Evolutionary conservation across 2,888 invertebrate genomes (phyloP), one percentile per base, ranked within the genome.

Genomic region (Marasmarcha lunaedactyla): DNA sequence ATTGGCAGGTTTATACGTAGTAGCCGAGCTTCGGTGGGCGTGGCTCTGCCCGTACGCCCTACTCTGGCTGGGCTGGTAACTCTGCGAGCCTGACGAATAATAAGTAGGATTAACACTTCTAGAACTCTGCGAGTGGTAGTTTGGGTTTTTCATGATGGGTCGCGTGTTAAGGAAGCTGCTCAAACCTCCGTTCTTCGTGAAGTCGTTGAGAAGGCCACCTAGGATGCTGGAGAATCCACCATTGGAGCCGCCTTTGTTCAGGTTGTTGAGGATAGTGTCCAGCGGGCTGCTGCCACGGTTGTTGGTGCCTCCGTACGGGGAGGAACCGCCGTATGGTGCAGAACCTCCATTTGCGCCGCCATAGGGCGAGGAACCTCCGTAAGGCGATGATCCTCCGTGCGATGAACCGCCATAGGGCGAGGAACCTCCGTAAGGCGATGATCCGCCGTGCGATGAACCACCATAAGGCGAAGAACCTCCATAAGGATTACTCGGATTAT

Each of bases 111-210:
- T 77, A 70, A 74, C 59, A 60, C 67, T 74, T 59, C 63, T 69
- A 33, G 72, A 63, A 49, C 62, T 62, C 42, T 72, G 63, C 11
- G 78, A 71, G 2, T 72, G 59, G 49, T 81, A 74, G 51, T 70
- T 74, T 12, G 83, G 84, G 46, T 83, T 84, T 52, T 76, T 73
- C 62, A 68, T 63, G 14, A 84, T 71, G 0, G 84, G 84, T 42
- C 84, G 61, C 33, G 84, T 81, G 55, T 83, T 78, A 1, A 74
- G 47, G 4, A 11, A 10, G 46, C 59, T 63, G 52, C 53, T 65
- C 35, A 74, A 48, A 40, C 65, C 63, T 43, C 63, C 77, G 47
- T 52, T 69, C 50, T 78, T 81, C 36, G 74, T 64, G 25, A 79
- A 54, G 49, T 71, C 67, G 45, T 68, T 63, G 35, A 81, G 61